phyloP scores from a whole-genome alignment of 2,113 vertebrate genomes.

The Ramphastos sulfuratus region DNA sequence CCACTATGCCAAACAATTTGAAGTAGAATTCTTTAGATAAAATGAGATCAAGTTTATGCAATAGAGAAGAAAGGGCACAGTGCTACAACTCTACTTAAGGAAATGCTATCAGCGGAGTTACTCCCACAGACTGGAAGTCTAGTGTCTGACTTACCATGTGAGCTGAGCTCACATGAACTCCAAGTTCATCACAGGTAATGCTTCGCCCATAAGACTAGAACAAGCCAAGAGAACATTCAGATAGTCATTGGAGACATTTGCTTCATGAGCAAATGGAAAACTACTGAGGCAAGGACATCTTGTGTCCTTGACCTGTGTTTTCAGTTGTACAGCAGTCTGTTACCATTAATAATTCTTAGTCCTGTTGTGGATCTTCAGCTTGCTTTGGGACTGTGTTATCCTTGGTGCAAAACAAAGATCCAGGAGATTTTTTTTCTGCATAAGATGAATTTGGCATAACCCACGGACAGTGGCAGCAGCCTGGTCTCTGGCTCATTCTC shows the following conservation, averaged over 20 bases:
- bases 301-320: conserved; percentile 6
- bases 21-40: background rate
- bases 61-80: background rate
- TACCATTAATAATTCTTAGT: background rate
- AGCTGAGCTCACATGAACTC: background rate
- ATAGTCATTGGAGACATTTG: background rate
- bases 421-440: background rate
- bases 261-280: background rate
- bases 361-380: background rate
- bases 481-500: background rate
- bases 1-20: background rate
- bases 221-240: background rate
- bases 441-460: background rate
- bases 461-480: background rate
- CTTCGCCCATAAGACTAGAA: background rate
- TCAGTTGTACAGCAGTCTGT: background rate
- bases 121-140: background rate
- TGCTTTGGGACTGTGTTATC: background rate
- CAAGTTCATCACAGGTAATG: background rate
- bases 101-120: background rate
- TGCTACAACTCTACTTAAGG: background rate
- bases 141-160: background rate
- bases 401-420: background rate
- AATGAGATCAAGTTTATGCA: background rate
- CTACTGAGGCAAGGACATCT: background rate